Evolutionary conservation across 2,113 vertebrate genomes (phyloP), one percentile per base, ranked within the genome.

Genomic region (Nymphicus hollandicus): DNA sequence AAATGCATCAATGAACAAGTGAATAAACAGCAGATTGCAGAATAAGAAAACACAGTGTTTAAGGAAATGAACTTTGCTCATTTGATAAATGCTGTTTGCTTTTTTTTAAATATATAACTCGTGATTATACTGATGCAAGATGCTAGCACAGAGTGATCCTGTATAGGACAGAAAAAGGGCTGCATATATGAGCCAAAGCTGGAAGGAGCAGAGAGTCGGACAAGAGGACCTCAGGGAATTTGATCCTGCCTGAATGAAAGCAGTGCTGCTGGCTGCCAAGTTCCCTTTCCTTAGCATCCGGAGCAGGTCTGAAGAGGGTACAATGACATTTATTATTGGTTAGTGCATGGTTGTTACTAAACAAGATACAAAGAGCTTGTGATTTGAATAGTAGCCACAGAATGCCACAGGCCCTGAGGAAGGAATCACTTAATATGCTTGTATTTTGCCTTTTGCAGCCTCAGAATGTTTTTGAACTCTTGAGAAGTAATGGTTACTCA

Each of bases 31-130:
- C 69, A 87, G 76, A 88, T 61, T 86, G 72, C 83, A 69, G 80
- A 88, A 46, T 55, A 66, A 87, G 80, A 79, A 76, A 93, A 35
- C 35, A 52, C 13, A 4, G 47, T 58, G 69, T 58, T 79, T 49
- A 81, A 96, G 86, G 86, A 92, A 93, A 74, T 81, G 33, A 88
- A 92, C 87, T 92, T 89, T 88, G 49, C 72, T 93, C 49, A 43
- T 86, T 86, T 96, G 71, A 91, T 88, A 96, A 92, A 76, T 68
- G 19, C 29, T 46, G 14, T 68, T 95, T 92, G 3, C 3, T 65
- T 85, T 90, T 68, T 84, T 18, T 81, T 71, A 9, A 56, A n/a
- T 58, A 24, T 35, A 17, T 74, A 78, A 83, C 39, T 91, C 0
- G 0, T 81, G 24, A 37, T 95, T 68, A 69, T 72, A 37, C 23